phyloP scores from a whole-genome alignment of 2,888 invertebrate genomes.

The Mythimna impura region DNA sequence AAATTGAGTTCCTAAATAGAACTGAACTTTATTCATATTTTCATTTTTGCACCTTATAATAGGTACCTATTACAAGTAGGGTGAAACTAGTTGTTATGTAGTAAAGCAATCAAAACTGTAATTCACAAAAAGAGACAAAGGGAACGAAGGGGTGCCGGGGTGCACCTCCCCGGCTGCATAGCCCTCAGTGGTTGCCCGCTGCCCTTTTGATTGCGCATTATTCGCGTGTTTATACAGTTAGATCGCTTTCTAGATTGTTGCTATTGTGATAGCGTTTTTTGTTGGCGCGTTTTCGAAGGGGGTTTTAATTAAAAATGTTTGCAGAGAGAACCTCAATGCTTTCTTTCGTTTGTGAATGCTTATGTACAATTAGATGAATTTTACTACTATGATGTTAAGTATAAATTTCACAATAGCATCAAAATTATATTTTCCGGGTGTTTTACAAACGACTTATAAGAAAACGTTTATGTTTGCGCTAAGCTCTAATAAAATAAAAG shows the following conservation, averaged over 20 bases:
- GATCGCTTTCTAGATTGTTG: conserved; percentile 90
- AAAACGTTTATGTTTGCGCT: background rate
- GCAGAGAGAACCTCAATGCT: conserved; percentile 76
- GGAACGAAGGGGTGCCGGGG: conserved; percentile 61
- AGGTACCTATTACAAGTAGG: conserved; percentile 30
- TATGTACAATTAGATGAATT: conserved; percentile 41
- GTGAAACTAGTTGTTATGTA: conserved; percentile 63
- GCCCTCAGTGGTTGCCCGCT: conserved; percentile 82
- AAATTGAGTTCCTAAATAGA: conserved; percentile 44
- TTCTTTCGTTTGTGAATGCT: conserved; percentile 70
- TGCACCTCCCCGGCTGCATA: conserved; percentile 73
- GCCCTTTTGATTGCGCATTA: conserved; percentile 90
- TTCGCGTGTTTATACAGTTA: conserved; percentile 90
- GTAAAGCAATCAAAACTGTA: conserved; percentile 85
- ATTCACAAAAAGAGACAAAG: conserved; percentile 75
- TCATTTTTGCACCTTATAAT: conserved; percentile 36
- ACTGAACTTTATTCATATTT: conserved; percentile 39
- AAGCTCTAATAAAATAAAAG: conserved; percentile 10
- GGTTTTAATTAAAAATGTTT: conserved; percentile 89
- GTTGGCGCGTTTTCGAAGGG: conserved; percentile 83
- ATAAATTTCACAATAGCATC: conserved; percentile 5
- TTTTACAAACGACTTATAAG: background rate
- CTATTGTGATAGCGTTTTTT: conserved; percentile 88
- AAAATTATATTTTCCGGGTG: conserved; percentile 30
- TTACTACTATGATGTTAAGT: conserved; percentile 10